A percentile compares a stretch with the other conserved stretches of the same genome.
Evolutionary conservation across 2,113 vertebrate genomes (phyloP).

Genomic region (Progne subis): DNA sequence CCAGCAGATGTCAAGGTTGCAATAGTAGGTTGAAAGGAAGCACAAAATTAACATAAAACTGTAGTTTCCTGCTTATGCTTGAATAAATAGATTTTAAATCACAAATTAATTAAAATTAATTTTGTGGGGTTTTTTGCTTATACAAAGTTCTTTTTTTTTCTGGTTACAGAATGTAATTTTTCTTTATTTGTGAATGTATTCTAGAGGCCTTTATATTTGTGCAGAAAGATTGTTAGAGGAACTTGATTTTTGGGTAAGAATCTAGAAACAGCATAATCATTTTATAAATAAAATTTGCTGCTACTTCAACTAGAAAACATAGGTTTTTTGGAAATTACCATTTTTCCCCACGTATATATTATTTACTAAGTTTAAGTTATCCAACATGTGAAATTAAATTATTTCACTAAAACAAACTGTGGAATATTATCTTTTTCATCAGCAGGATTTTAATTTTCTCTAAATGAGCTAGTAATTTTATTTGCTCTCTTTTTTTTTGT

Average conservation of each 20-base stretch:
- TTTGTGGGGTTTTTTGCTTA: accelerated
- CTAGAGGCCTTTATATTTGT: neutral
- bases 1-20: neutral
- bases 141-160: neutral
- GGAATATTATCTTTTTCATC: neutral
- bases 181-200: neutral
- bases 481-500: neutral
- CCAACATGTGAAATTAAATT: neutral
- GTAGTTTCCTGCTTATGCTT: neutral
- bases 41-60: neutral
- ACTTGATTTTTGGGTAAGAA: neutral
- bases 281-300: neutral
- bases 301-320: neutral
- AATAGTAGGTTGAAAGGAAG: neutral
- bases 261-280: neutral
- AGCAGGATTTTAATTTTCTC: neutral
- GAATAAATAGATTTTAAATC: neutral
- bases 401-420: neutral
- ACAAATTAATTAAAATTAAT: neutral
- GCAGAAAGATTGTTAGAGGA: neutral
- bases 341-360: neutral
- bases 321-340: neutral
- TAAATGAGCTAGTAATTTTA: neutral
- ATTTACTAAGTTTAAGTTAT: neutral
- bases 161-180: neutral